These are phyloP conservation scores for Lasioglossum albipes DNA, from an alignment of 1,140 invertebrate genomes.

Conservation along the genomic window DNA sequence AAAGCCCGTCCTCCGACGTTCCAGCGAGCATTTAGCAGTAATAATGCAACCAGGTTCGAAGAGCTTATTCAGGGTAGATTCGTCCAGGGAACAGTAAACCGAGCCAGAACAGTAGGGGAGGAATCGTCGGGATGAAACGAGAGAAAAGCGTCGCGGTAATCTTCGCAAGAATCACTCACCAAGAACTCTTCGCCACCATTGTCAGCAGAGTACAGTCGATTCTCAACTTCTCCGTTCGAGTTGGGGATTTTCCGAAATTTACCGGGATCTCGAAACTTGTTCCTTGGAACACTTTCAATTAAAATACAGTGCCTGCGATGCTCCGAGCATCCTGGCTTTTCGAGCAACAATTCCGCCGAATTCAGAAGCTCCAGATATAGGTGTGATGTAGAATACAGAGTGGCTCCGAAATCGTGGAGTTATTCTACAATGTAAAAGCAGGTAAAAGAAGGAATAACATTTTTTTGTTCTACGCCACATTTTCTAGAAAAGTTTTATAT, in stretches of 20 bases:
- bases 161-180: not conserved
- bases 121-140: not conserved
- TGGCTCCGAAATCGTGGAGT: too few species aligned
- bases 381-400: too few species aligned
- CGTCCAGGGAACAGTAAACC: not conserved
- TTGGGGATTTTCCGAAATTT: not conserved
- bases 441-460: too few species aligned
- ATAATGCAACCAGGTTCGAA: not conserved
- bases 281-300: not conserved
- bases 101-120: not conserved
- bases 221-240: not conserved
- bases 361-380: too few species aligned
- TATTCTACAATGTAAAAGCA: too few species aligned
- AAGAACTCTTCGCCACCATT: not conserved
- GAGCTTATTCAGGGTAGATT: not conserved
- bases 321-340: too few species aligned
- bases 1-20: not conserved
- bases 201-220: not conserved
- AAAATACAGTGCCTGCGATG: too few species aligned
- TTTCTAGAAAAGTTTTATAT: too few species aligned
- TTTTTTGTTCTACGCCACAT: too few species aligned
- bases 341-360: too few species aligned
- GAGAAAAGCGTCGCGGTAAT: not conserved
- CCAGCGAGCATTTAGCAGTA: not conserved
- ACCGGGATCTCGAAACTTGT: not conserved